Conservation (phyloP, 2,113 vertebrate genomes). For the Dipodomys stephensi region DNA sequence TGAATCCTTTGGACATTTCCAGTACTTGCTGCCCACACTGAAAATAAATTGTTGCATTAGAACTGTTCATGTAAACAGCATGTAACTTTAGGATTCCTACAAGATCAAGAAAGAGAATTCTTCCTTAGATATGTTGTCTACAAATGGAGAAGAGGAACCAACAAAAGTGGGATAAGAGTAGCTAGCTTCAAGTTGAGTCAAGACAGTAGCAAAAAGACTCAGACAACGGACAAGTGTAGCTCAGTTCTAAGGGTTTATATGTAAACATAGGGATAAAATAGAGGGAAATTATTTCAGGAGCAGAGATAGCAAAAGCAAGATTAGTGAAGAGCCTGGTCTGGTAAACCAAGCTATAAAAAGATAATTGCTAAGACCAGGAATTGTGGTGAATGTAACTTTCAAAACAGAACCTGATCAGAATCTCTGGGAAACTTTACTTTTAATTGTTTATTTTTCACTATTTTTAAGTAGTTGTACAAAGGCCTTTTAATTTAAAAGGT, state of each 20-base stretch:
- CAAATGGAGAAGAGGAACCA: not conserved
- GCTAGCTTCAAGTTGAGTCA: not conserved
- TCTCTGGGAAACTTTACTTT: not conserved
- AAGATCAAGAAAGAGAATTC: not conserved
- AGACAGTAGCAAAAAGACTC: not conserved
- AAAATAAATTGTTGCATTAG: not conserved
- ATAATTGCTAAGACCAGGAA: not conserved
- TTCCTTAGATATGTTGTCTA: not conserved
- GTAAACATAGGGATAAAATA: not conserved
- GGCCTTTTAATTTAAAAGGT: too few species aligned
- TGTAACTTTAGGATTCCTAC: not conserved
- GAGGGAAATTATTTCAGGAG: not conserved
- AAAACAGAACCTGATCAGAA: not conserved
- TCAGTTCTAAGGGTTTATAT: not conserved
- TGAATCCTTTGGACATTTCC: not conserved
- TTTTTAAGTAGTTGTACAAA: too few species aligned
- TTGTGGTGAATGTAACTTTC: not conserved
- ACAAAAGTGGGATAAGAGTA: not conserved
- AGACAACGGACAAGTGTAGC: not conserved
- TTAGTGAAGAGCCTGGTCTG: accelerated
- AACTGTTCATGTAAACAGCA: not conserved
- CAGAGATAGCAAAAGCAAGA: not conserved
- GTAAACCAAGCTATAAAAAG: not conserved
- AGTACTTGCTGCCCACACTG: not conserved
- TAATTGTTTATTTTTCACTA: too few species aligned